phyloP scores from a whole-genome alignment of 2,113 vertebrate genomes.

The Python bivittatus region DNA sequence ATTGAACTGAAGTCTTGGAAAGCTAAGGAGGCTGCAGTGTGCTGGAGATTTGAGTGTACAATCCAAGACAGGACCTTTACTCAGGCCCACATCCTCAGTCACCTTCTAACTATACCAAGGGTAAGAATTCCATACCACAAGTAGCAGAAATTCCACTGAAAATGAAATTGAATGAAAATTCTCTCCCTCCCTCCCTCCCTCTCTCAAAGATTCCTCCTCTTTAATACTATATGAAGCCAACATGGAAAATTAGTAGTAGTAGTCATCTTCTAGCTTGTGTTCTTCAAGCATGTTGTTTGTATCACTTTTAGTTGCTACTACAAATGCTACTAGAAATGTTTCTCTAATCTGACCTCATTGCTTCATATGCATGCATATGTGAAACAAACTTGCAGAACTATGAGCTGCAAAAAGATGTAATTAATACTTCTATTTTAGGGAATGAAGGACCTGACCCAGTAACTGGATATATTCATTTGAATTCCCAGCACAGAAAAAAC shows the following conservation, averaged over 20 bases:
- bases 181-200: no score
- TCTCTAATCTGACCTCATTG: background rate
- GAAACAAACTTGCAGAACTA: background rate
- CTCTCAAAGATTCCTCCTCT: no score
- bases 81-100: no score
- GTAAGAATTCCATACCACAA: background rate
- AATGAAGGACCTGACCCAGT: background rate
- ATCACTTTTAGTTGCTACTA: background rate
- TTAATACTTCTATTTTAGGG: background rate
- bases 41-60: no score
- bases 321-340: background rate
- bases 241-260: background rate
- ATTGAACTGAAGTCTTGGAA: no score
- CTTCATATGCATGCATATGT: background rate
- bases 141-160: background rate
- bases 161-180: background rate
- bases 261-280: background rate
- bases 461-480: background rate
- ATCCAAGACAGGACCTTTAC: no score
- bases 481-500: background rate
- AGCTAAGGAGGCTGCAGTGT: no score
- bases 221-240: background rate
- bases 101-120: background rate
- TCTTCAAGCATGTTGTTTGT: background rate
- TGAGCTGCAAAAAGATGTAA: background rate